Conservation (phyloP, 2,113 vertebrate genomes). For the Clarias magur region DNA sequence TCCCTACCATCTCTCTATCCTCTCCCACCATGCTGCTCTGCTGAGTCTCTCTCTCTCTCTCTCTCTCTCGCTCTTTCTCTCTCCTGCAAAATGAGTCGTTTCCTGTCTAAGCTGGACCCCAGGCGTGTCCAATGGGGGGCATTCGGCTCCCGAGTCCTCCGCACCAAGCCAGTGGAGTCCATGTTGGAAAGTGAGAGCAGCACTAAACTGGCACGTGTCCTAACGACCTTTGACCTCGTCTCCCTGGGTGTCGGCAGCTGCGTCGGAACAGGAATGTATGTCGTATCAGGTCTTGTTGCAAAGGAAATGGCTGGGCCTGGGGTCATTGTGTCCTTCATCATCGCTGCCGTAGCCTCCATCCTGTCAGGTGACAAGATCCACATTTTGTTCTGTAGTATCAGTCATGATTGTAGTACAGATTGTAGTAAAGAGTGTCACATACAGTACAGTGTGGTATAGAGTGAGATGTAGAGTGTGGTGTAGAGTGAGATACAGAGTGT, state of each 20-base stretch:
- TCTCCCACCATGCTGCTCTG: neutral
- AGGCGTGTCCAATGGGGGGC: constrained; percentile 80
- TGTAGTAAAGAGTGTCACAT: neutral
- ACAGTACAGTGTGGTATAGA: neutral
- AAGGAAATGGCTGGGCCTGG: constrained; percentile 95
- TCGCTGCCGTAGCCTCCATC: constrained; percentile 89
- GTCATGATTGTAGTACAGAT: neutral
- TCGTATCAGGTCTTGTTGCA: constrained; percentile 93
- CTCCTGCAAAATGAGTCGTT: constrained; percentile 71
- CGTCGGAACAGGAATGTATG: constrained; percentile 98
- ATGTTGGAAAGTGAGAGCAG: constrained; percentile 82
- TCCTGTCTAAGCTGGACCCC: constrained; percentile 77
- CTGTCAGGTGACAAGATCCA: constrained; percentile 79
- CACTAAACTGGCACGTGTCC: constrained; percentile 83
- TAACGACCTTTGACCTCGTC: constrained; percentile 92
- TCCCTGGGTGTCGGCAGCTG: constrained; percentile 96
- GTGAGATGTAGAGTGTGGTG: neutral
- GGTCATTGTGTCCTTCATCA: constrained; percentile 95
- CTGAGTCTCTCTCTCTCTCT: constrained; percentile 15
- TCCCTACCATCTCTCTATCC: neutral
- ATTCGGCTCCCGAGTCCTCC: constrained; percentile 80
- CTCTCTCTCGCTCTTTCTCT: neutral
- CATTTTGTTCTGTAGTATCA: constrained; percentile 20
- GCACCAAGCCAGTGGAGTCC: constrained; percentile 91
- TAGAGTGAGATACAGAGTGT: neutral